Evolutionary conservation across 2,888 invertebrate species (phyloP).

Genomic region (Rambutsinella grinnellia): DNA sequence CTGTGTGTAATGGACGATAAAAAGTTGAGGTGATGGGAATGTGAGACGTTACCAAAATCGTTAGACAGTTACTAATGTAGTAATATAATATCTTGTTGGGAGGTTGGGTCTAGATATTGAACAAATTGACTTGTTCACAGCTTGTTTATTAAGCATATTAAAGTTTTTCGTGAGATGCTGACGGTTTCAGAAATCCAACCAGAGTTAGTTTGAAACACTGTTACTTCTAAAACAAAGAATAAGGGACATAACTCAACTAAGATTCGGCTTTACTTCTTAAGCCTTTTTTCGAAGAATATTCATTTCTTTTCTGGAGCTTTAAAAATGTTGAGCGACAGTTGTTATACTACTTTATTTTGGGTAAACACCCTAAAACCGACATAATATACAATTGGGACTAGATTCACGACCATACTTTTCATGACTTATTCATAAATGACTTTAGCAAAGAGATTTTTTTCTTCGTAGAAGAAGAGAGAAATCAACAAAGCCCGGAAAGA

Average conservation of each 20-base stretch:
- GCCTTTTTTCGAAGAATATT: background rate
- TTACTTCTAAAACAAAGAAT: too few species aligned
- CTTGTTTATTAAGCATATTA: too few species aligned
- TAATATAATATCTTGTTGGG: background rate
- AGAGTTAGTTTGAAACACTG: too few species aligned
- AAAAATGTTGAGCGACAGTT: background rate
- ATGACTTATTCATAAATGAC: background rate
- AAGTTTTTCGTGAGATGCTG: too few species aligned
- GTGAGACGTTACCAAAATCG: too few species aligned
- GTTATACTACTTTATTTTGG: background rate
- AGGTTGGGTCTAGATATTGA: background rate
- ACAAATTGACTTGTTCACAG: background rate
- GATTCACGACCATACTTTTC: too few species aligned
- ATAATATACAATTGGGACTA: too few species aligned
- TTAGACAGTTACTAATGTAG: background rate
- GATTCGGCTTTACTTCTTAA: background rate
- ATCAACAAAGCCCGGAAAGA: constrained; percentile 46
- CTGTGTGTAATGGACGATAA: background rate
- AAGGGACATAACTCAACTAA: background rate
- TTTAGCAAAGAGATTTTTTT: background rate
- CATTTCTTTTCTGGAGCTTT: background rate
- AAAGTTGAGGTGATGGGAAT: background rate
- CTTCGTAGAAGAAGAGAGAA: background rate
- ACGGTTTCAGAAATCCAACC: too few species aligned
- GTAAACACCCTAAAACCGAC: background rate